phyloP scores from a whole-genome alignment of 2,888 invertebrate species.

The Diabrotica balteata region DNA sequence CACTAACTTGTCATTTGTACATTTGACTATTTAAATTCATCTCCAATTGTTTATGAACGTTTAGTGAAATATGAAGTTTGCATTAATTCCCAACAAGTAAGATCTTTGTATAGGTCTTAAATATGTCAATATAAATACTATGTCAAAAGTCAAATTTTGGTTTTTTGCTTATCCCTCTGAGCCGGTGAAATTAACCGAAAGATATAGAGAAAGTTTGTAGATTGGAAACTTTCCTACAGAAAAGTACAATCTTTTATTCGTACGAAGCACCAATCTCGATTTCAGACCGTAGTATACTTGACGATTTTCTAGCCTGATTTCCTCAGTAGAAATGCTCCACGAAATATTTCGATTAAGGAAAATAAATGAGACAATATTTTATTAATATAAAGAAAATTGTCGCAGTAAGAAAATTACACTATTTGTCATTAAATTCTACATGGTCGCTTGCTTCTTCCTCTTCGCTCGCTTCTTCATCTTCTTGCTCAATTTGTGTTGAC shows the following conservation, averaged over 20 bases:
- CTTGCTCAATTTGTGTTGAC: neutral
- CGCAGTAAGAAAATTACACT: neutral
- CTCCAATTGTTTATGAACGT: too few relatives aligned
- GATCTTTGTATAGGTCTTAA: neutral
- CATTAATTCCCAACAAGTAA: neutral
- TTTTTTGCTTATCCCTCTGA: neutral
- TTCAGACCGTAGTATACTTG: neutral
- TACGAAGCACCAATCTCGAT: neutral
- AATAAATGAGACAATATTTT: neutral
- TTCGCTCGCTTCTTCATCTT: neutral
- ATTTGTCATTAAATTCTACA: neutral
- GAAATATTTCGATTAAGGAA: neutral
- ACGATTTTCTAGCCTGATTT: neutral
- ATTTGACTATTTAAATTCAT: too few relatives aligned
- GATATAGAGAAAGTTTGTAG: too few relatives aligned
- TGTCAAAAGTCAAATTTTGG: neutral
- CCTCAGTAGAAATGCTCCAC: neutral
- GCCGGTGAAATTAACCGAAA: neutral
- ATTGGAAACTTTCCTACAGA: too few relatives aligned
- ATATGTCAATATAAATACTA: too few relatives aligned
- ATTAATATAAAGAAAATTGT: neutral
- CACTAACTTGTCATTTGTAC: too few relatives aligned
- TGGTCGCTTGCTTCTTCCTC: neutral
- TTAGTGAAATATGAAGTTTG: too few relatives aligned
- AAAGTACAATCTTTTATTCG: neutral